Base-by-base conservation (phyloP, 2,113 vertebrate species). In the Gasterosteus nipponicus region DNA sequence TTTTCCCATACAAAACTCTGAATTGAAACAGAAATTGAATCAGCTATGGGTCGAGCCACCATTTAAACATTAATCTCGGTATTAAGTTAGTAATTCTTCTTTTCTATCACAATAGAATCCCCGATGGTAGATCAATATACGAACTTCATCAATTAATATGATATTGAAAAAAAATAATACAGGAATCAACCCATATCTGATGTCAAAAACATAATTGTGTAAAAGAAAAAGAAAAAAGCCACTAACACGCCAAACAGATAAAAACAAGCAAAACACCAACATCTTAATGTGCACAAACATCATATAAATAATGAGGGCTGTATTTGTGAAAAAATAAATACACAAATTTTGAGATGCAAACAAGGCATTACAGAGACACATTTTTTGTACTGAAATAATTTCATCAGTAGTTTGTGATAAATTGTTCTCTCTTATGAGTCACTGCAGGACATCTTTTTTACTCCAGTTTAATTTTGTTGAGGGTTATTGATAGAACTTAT, bases 151-250 rank as follows among this genome's bases (percentile, higher is more conserved):
- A 4, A 51, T 65, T 31, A 26, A 66, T 66, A 41, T 15, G 10
- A 53, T 70, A 29, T 41, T 0, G 2, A 65, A 29, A 10, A 6
- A 12, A 7, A 16, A 12, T 31, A 9, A 33, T 65, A 15, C 1
- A 74, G 35, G 33, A 54, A 33, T 59, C 12, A 53, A 78, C 66
- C 78, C 72, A 82, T 78, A 77, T 74, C 80, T 80, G 65, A 73
- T 39, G 47, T 56, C 11, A 10, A 22, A 29, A 67, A 73, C 38
- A 77, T 59, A 49, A 47, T 4, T 19, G 15, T 38, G 5, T 68
- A 33, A 54, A 82, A 38, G 7, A 38, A 38, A 7, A 6, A 38
- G 7, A 6, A 1, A 15, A 62, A 76, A 72, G 67, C 46, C 41
- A 63, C 29, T 14, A 73, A 70, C 7, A 69, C 60, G 70, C 22